Evolutionary conservation across 1,140 invertebrate species (phyloP).

Genomic region (Zaprionus davidi): DNA sequence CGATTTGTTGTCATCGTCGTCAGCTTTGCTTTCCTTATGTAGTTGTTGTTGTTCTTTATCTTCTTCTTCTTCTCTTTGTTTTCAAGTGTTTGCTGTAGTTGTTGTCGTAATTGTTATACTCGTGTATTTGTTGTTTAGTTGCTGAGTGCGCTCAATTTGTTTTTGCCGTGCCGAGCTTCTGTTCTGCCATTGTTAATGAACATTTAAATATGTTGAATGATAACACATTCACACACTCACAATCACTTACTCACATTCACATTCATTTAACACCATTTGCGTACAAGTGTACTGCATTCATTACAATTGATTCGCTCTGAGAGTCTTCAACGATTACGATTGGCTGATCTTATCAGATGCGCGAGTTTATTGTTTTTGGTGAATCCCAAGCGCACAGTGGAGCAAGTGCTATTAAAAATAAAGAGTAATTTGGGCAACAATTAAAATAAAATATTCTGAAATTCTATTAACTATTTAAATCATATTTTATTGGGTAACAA

Average conservation of each 20-base stretch:
- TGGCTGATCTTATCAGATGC: not conserved
- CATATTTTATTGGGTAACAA: too few species aligned
- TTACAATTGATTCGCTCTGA: constrained; percentile 15
- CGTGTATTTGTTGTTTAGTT: constrained; percentile 59
- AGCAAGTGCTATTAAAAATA: not conserved
- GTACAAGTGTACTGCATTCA: not conserved
- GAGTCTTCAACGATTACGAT: not conserved
- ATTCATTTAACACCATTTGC: constrained; percentile 2
- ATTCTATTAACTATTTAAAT: too few species aligned
- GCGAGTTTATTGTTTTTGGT: not conserved
- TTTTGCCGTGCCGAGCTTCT: constrained; percentile 58
- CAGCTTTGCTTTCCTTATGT: constrained; percentile 17
- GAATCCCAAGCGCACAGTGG: constrained; percentile 3
- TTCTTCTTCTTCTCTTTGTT: constrained; percentile 31
- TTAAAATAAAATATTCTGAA: not conserved
- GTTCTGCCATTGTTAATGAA: constrained; percentile 54
- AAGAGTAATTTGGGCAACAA: not conserved
- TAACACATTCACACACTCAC: constrained; percentile 17
- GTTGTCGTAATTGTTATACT: constrained; percentile 23
- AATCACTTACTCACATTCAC: constrained; percentile 3
- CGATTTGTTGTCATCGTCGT: constrained; percentile 63
- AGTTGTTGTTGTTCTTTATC: constrained; percentile 30
- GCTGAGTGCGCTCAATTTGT: constrained; percentile 35
- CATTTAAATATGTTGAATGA: constrained; percentile 66
- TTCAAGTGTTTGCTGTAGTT: constrained; percentile 23